Conservation (phyloP, 2,113 vertebrate species). For the Oreotrochilus melanogaster region DNA sequence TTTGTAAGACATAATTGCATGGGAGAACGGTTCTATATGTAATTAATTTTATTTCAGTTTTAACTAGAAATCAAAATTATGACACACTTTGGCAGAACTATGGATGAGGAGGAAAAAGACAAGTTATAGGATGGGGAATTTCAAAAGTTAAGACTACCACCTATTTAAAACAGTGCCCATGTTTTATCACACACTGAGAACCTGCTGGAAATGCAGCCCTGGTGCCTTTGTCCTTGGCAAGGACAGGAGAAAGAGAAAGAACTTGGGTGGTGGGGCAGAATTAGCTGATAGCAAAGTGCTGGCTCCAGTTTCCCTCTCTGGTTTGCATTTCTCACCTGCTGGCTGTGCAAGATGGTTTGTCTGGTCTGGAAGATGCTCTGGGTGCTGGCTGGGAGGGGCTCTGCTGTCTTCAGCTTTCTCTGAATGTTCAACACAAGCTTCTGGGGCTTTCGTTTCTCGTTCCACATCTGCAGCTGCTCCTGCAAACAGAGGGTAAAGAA, state of each 20-base stretch:
- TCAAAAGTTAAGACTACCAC: no score
- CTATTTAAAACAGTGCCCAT: rapidly evolving
- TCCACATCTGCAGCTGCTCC: background rate
- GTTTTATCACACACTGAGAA: background rate
- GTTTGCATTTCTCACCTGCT: background rate
- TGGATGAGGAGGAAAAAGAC: rapidly evolving
- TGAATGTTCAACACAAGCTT: background rate
- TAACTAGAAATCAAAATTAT: background rate
- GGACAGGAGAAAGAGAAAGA: background rate
- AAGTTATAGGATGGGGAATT: rapidly evolving
- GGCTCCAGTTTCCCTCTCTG: rapidly evolving
- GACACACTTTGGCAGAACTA: background rate
- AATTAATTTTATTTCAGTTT: background rate
- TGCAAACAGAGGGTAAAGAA: background rate
- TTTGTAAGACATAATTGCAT: background rate
- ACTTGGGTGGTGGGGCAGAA: background rate
- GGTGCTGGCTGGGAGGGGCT: background rate
- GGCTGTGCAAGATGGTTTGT: rapidly evolving
- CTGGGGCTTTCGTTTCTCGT: background rate
- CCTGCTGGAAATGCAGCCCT: rapidly evolving
- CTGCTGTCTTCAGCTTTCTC: background rate
- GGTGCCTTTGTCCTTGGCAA: background rate
- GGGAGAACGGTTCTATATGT: background rate
- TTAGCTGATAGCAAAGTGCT: rapidly evolving
- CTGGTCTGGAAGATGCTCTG: background rate